Evolutionary conservation across 2,797 vertebrate species (phyloP).

Genomic region (Pangasius djambal): DNA sequence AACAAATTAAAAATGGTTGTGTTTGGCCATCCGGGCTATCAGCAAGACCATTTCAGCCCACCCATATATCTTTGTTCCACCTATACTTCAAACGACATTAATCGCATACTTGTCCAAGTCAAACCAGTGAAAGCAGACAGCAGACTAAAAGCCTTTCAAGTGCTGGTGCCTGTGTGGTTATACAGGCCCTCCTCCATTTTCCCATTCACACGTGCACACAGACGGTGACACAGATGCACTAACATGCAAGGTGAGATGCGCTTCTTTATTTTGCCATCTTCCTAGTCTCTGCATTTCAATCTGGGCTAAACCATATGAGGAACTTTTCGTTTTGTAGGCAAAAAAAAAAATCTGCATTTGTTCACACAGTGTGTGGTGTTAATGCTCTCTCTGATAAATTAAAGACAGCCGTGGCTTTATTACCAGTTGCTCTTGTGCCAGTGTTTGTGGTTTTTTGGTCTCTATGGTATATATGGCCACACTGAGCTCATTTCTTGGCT

Average conservation of each 20-base stretch:
- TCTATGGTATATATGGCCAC: constrained; percentile 45
- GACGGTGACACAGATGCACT: constrained; percentile 47
- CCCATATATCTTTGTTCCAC: constrained; percentile 53
- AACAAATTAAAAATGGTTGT: constrained; percentile 58
- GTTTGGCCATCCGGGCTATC: constrained; percentile 52
- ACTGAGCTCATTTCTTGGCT: constrained; percentile 50
- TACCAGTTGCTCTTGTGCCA: constrained; percentile 28
- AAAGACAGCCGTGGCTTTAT: constrained; percentile 19
- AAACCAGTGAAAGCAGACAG: constrained; percentile 52
- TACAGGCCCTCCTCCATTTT: constrained; percentile 50
- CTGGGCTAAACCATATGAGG: constrained; percentile 39
- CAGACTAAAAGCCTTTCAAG: constrained; percentile 55
- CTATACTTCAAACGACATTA: constrained; percentile 42
- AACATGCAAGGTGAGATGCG: constrained; percentile 56
- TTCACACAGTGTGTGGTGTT: constrained; percentile 29
- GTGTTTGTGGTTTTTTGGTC: constrained; percentile 45
- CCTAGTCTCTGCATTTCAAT: constrained; percentile 33
- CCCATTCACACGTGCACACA: constrained; percentile 57
- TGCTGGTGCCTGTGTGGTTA: constrained; percentile 57
- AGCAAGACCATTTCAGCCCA: constrained; percentile 57
- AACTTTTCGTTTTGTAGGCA: constrained; percentile 34
- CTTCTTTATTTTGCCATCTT: constrained; percentile 57
- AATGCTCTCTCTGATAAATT: constrained; percentile 37
- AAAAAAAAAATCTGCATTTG: constrained; percentile 16
- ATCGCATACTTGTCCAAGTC: constrained; percentile 47